These are phyloP conservation scores for Bergia sp. DNA, from an alignment of 92 coral and sea anemone genomes.

Conservation along the genomic window DNA sequence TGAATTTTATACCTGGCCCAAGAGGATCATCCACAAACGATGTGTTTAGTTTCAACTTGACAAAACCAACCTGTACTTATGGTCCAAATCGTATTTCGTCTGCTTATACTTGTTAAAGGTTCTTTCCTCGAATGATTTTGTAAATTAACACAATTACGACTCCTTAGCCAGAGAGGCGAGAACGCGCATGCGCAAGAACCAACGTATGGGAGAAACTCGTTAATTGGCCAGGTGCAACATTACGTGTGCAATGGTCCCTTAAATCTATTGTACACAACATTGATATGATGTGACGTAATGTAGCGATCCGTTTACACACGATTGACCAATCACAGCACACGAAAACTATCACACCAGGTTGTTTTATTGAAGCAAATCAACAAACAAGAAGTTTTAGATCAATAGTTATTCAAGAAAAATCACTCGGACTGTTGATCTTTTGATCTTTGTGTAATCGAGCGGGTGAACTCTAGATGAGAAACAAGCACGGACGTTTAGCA, in stretches of 20 bases:
- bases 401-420: conserved; percentile 14
- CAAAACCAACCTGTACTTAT: conserved; percentile 35
- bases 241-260: conserved; percentile 84
- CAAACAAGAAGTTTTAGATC: conserved; percentile 41
- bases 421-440: conserved; percentile 29
- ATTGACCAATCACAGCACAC: conserved; percentile 68
- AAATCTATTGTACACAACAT: conserved; percentile 68
- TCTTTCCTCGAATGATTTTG: conserved; percentile 43
- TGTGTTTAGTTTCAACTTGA: neutral
- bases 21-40: neutral
- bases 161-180: neutral
- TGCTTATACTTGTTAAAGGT: conserved; percentile 29
- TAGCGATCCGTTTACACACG: conserved; percentile 85
- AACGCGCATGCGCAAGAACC: conserved; percentile 58
- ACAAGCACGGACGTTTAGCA: neutral
- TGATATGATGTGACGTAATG: conserved; percentile 93
- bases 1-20: neutral
- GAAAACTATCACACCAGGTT: conserved; percentile 66
- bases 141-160: conserved; percentile 48
- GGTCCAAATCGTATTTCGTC: conserved; percentile 40
- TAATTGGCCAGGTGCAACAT: conserved; percentile 66
- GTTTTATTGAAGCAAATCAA: conserved; percentile 55
- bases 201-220: neutral
- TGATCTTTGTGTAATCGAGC: conserved; percentile 45
- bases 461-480: neutral